Evolutionary conservation across 2,888 invertebrate genomes (phyloP).

Genomic region (Apodemia duryi): DNA sequence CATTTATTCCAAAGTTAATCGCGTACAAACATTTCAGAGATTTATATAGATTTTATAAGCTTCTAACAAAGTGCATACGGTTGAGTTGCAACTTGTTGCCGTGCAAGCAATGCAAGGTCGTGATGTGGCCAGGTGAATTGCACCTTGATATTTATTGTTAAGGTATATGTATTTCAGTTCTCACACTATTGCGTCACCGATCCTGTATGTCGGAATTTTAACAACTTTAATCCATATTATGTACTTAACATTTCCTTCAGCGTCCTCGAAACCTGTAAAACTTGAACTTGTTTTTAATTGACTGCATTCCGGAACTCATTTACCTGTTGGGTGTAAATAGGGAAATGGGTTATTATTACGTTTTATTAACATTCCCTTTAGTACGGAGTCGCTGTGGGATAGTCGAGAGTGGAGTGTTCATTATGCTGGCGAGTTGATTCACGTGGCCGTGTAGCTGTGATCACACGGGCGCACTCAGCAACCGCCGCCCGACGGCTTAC

Average conservation of each 20-base stretch:
- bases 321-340: constrained; percentile 41
- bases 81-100: constrained; percentile 61
- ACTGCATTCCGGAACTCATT: constrained; percentile 34
- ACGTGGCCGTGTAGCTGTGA: constrained; percentile 41
- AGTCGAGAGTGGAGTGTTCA: constrained; percentile 40
- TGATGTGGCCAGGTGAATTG: constrained; percentile 63
- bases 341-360: constrained; percentile 52
- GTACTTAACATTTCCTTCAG: not conserved
- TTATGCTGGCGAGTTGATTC: constrained; percentile 41
- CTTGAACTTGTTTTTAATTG: constrained; percentile 30
- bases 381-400: constrained; percentile 54
- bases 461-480: constrained; percentile 47
- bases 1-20: no score
- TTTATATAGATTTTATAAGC: not conserved
- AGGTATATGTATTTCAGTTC: constrained; percentile 37
- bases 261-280: constrained; percentile 21
- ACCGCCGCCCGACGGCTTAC: constrained; percentile 42
- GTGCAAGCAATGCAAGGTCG: constrained; percentile 59
- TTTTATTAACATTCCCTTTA: constrained; percentile 42
- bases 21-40: no score
- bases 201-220: constrained; percentile 17
- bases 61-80: constrained; percentile 32
- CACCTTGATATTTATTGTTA: constrained; percentile 42
- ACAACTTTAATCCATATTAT: not conserved
- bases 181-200: constrained; percentile 53